Percentiles rank a stretch among this genome's conserved stretches.
phyloP scores from a whole-genome alignment of 2,888 invertebrate species.

The Lordiphosa fenestrarum region DNA sequence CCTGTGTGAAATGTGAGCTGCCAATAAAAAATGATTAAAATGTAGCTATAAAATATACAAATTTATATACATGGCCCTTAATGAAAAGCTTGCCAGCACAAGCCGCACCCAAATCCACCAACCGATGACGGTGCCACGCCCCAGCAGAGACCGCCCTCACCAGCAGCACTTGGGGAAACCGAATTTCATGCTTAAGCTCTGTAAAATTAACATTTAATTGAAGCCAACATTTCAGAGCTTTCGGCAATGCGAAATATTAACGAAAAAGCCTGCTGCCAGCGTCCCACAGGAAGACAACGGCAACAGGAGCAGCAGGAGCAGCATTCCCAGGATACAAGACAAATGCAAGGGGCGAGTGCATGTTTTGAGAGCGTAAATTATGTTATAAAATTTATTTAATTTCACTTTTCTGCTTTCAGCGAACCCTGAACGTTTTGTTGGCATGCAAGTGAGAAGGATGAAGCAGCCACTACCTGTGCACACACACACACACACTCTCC shows the following conservation, averaged over 20 bases:
- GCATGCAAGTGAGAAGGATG: neutral
- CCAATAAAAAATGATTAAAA: constrained; percentile 58
- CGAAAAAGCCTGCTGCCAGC: constrained; percentile 21
- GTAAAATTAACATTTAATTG: constrained; percentile 75
- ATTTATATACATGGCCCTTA: constrained; percentile 55
- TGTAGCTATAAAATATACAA: constrained; percentile 59
- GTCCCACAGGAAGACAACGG: constrained; percentile 5
- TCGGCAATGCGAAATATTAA: constrained; percentile 42
- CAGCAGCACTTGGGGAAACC: constrained; percentile 21
- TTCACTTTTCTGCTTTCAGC: constrained; percentile 54
- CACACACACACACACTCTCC: constrained; percentile 22
- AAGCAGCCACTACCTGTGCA: constrained; percentile 7
- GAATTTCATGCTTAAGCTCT: constrained; percentile 75
- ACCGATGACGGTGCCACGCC: constrained; percentile 2
- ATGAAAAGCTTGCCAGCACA: constrained; percentile 49
- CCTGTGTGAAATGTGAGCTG: constrained; percentile 12
- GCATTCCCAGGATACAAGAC: constrained; percentile 41
- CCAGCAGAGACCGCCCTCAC: constrained; percentile 12
- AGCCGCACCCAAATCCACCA: constrained; percentile 17
- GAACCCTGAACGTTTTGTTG: constrained; percentile 56
- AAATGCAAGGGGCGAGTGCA: constrained; percentile 51
- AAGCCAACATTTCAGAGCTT: constrained; percentile 58
- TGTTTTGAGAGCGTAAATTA: constrained; percentile 74
- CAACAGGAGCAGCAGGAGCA: constrained; percentile 1
- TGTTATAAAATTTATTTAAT: constrained; percentile 75